Percentiles rank a stretch among this genome's conserved stretches.
These are phyloP conservation scores for Glaucidium brasilianum DNA, from an alignment of 2,113 vertebrate species.

Conservation along the genomic window DNA sequence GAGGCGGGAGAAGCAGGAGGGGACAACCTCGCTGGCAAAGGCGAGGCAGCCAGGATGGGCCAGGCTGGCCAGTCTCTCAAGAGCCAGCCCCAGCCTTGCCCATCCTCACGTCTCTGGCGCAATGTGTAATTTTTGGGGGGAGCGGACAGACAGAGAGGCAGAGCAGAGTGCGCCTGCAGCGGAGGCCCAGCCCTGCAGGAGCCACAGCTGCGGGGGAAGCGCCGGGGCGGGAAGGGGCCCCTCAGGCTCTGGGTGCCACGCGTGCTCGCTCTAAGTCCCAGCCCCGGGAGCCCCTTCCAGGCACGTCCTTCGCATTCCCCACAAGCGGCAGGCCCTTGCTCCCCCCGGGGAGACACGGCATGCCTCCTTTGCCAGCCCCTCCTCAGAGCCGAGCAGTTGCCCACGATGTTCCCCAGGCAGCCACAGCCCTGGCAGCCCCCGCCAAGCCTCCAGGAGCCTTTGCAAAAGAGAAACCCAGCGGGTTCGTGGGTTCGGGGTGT, in stretches of 20 bases:
- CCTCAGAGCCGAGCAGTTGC: neutral
- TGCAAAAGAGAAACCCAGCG: rapidly evolving
- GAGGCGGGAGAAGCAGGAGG: neutral
- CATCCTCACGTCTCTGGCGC: neutral
- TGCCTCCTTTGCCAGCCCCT: neutral
- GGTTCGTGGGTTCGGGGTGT: rapidly evolving
- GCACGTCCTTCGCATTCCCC: neutral
- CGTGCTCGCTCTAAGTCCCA: rapidly evolving
- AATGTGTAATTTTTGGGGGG: rapidly evolving
- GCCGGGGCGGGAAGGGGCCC: neutral
- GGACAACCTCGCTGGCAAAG: neutral
- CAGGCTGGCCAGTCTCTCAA: neutral
- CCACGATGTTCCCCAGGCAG: neutral
- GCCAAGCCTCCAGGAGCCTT: neutral
- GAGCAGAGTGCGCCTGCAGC: neutral
- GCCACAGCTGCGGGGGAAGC: neutral
- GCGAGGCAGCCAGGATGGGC: rapidly evolving
- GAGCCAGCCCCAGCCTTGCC: neutral
- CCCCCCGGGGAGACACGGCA: rapidly evolving
- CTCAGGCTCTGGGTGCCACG: neutral
- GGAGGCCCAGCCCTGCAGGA: rapidly evolving
- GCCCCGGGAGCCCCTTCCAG: neutral
- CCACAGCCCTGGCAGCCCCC: neutral
- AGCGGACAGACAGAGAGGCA: neutral
- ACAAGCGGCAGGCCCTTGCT: rapidly evolving